phyloP scores from a whole-genome alignment of 2,888 invertebrate species.

The Rhabditoides inermis region DNA sequence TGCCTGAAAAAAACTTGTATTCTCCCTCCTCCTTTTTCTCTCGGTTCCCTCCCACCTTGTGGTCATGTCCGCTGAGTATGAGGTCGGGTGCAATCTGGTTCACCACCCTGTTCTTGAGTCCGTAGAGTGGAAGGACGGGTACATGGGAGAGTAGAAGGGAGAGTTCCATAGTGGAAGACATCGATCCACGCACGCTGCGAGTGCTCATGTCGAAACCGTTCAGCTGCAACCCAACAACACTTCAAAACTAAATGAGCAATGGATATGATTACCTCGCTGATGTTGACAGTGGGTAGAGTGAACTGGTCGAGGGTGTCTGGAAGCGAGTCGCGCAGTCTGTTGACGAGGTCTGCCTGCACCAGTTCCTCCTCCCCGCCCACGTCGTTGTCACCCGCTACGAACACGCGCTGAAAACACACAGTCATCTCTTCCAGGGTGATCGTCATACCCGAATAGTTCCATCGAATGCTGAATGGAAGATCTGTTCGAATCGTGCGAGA shows the following conservation, averaged over 20 bases:
- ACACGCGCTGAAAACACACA: constrained; percentile 41
- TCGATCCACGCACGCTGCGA: no score
- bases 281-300: no score
- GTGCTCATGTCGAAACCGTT: no score
- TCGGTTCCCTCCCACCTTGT: neutral
- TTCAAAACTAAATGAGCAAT: no score
- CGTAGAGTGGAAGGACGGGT: no score
- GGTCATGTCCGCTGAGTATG: neutral
- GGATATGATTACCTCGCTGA: no score
- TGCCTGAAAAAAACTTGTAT: neutral
- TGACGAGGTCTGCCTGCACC: constrained; percentile 8
- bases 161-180: no score
- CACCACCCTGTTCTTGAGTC: neutral
- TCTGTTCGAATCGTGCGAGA: constrained; percentile 66
- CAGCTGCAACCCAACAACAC: no score
- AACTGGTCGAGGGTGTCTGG: neutral
- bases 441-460: neutral
- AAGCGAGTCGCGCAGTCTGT: constrained; percentile 8
- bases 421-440: neutral
- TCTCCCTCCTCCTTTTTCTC: neutral
- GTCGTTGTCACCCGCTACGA: constrained; percentile 91
- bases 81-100: constrained; percentile 1
- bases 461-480: no score
- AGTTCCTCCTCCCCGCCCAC: constrained; percentile 76
- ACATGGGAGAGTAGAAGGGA: no score